Evolutionary conservation across 2,888 invertebrate genomes (phyloP), one percentile per base, ranked within the genome.

Genomic region (Lasioglossum marginatum): DNA sequence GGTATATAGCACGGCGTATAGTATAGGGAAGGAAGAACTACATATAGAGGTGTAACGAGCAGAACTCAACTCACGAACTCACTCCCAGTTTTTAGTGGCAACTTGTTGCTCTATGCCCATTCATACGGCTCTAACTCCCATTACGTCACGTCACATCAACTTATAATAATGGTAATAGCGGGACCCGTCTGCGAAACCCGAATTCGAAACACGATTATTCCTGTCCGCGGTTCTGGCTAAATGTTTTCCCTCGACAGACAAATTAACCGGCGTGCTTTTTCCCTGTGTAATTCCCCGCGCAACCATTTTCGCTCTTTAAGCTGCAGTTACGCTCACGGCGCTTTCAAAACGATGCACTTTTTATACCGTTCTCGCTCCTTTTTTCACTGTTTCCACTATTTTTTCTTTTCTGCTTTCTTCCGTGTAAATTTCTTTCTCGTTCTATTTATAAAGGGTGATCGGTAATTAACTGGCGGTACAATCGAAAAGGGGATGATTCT

Each of bases 131-230:
- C 95, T 94, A 94, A 94, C 95, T 94, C 93, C 95, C 94, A 95
- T 95, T 95, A 95, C 95, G 95, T 95, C 95, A 95, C 95, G 95
- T 95, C 95, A 95, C 95, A 95, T 95, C 94, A 95, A 95, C 94
- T 95, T 94, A 94, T 95, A 95, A 95, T 94, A 95, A 95, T 95
- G 95, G 94, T 94, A 94, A 95, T 94, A 92, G 93, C 92, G 87
- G 90, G 77, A 83, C 79, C 76, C 83, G 90, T 77, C 83, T 79
- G 87, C 84, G 89, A 92, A 92, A 87, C 90, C 90, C 90, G 90
- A 93, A 93, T 94, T 93, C 93, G 91, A 93, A 92, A 93, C 92
- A 92, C 92, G 92, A 92, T 92, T 91, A 91, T 92, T 88, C 88
- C 82, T 88, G 87, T 84, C 81, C 86, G 79, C 81, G 80, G 77